Evolutionary conservation across 53 echinoderm and acorn worm species (phyloP).

Genomic region (Astropecten irregularis): DNA sequence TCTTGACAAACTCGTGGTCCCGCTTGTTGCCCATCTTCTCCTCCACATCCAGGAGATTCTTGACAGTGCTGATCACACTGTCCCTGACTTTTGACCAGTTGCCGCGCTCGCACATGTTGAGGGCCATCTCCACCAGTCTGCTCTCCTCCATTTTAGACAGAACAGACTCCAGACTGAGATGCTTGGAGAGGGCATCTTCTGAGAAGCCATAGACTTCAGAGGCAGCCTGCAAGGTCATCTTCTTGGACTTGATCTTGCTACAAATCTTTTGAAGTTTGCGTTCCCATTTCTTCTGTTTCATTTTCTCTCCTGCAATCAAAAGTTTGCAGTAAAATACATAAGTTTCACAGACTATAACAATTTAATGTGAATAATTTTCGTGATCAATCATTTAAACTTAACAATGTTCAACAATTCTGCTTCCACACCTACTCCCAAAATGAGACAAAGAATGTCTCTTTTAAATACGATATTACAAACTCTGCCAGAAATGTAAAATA

Average conservation of each 20-base stretch:
- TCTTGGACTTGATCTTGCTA: conserved; percentile 25
- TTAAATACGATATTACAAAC: too few species aligned
- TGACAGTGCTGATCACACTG: conserved; percentile 19
- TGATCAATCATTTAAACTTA: too few species aligned
- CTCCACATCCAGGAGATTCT: conserved; percentile 32
- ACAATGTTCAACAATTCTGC: too few species aligned
- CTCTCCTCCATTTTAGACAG: conserved; percentile 16
- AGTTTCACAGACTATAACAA: too few species aligned
- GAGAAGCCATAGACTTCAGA: conserved; percentile 38
- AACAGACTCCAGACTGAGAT: conserved; percentile 1
- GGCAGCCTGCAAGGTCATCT: conserved; percentile 17
- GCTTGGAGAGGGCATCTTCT: neutral
- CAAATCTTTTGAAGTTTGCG: conserved; percentile 11
- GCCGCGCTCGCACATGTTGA: conserved; percentile 45
- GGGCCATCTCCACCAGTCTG: conserved; percentile 29
- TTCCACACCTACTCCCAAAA: too few species aligned
- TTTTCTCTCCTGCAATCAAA: conserved; percentile 7
- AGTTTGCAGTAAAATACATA: neutral
- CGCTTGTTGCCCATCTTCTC: conserved; percentile 42
- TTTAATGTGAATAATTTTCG: too few species aligned
- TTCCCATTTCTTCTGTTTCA: neutral
- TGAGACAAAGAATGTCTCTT: too few species aligned
- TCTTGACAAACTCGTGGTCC: conserved; percentile 14
- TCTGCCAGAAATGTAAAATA: too few species aligned
- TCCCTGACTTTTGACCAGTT: conserved; percentile 5